Evolutionary conservation across 2,113 vertebrate genomes (phyloP).

Genomic region (Myiagra hebetior): DNA sequence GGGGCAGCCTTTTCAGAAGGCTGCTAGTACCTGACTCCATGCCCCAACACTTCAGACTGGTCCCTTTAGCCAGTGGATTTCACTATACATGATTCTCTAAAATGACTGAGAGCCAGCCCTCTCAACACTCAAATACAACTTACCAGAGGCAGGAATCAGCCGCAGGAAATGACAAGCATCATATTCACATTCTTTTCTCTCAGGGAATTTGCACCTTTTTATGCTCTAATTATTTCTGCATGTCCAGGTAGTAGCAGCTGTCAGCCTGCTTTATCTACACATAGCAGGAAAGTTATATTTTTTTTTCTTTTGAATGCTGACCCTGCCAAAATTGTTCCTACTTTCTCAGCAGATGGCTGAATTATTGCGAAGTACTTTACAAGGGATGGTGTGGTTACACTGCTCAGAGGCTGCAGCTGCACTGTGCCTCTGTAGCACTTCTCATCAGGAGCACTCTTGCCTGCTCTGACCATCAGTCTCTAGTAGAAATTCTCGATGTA

Average conservation of each 20-base stretch:
- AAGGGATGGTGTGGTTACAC: background rate
- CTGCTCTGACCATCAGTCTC: background rate
- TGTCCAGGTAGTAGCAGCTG: background rate
- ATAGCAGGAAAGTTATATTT: background rate
- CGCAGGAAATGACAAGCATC: background rate
- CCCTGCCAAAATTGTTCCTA: background rate
- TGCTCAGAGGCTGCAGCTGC: background rate
- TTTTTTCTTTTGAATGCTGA: background rate
- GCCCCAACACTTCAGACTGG: background rate
- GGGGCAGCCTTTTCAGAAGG: background rate
- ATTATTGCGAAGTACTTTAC: background rate
- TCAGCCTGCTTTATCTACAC: slow-evolving; percentile 11
- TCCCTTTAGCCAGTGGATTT: background rate
- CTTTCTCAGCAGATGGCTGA: background rate
- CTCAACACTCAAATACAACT: background rate
- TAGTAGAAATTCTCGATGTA: background rate
- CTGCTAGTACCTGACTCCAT: background rate
- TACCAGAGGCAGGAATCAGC: background rate
- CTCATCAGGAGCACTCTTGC: background rate
- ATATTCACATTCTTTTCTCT: background rate
- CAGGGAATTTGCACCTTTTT: background rate
- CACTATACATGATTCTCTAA: background rate
- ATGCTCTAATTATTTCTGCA: slow-evolving; percentile 4
- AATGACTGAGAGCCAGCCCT: background rate
- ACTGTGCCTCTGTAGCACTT: background rate